Conservation (phyloP, 2,888 invertebrate species). For the Halocaridina rubra region DNA sequence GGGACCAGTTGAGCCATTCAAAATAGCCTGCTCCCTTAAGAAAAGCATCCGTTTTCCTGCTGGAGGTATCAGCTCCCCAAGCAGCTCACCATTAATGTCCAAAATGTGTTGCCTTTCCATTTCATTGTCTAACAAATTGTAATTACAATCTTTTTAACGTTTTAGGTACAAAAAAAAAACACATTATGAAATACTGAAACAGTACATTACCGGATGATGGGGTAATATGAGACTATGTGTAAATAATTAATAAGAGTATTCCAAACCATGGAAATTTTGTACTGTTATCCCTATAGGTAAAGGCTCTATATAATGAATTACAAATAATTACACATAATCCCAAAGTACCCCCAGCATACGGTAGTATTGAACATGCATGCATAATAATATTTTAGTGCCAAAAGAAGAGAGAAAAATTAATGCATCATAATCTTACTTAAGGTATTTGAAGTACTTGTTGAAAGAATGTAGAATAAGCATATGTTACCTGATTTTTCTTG, state of each 20-base stretch:
- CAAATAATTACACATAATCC: too few species aligned
- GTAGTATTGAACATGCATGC: not conserved
- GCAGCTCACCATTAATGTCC: not conserved
- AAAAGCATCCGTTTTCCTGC: not conserved
- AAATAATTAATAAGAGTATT: too few species aligned
- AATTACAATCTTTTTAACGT: not conserved
- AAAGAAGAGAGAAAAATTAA: not conserved
- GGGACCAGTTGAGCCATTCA: not conserved
- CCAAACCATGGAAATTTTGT: too few species aligned
- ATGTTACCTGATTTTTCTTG: not conserved
- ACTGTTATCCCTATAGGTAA: too few species aligned
- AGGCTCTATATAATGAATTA: too few species aligned
- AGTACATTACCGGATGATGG: not conserved
- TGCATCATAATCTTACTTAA: not conserved
- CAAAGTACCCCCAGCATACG: too few species aligned
- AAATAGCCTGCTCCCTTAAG: not conserved
- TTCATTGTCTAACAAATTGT: not conserved
- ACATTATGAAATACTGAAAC: too few species aligned
- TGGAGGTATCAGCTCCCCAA: not conserved
- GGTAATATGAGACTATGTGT: too few species aligned
- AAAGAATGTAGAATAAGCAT: not conserved
- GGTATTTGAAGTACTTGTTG: not conserved
- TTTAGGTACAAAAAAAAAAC: too few species aligned
- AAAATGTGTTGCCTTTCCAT: conserved; percentile 7
- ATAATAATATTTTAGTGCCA: not conserved